A percentile compares a stretch with the other conserved stretches of the same genome.
Evolutionary conservation across 1,140 invertebrate genomes (phyloP).

Genomic region (Lordiphosa collinella): DNA sequence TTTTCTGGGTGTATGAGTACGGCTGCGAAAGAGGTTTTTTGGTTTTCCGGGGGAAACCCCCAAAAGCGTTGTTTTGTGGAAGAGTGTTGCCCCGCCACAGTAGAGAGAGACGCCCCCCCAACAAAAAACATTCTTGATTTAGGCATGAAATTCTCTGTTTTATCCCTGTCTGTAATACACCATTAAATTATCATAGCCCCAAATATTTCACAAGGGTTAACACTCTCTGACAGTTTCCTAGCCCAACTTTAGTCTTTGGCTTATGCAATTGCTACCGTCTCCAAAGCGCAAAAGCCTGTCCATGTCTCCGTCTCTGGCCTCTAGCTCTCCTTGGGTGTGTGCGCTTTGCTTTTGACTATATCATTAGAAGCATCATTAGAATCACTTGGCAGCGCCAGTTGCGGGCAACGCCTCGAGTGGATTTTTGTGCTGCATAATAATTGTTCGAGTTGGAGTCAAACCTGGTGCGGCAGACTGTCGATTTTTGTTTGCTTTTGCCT

Average conservation of each 20-base stretch:
- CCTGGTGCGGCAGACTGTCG: constrained; percentile 14
- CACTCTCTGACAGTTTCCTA: no score
- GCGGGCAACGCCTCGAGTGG: constrained; percentile 71
- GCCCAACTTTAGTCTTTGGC: not conserved
- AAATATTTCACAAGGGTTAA: no score
- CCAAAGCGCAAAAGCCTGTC: constrained; percentile 13
- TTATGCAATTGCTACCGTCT: constrained; percentile 33
- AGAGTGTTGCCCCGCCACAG: no score
- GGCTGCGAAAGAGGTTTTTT: no score
- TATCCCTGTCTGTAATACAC: no score
- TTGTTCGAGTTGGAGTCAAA: constrained; percentile 38
- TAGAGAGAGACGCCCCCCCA: no score
- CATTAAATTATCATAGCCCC: no score
- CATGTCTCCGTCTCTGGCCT: constrained; percentile 1
- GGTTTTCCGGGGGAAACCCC: no score
- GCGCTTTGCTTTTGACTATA: constrained; percentile 72
- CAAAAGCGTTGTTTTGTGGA: no score
- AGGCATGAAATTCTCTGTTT: no score
- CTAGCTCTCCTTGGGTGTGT: constrained; percentile 10
- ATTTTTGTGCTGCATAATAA: constrained; percentile 63
- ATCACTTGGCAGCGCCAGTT: constrained; percentile 71
- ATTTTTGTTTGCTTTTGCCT: constrained; percentile 53
- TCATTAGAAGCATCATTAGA: constrained; percentile 78
- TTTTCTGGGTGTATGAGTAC: no score
- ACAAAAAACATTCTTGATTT: no score